Percentiles rank a stretch among this genome's conserved stretches.
Conservation (phyloP, 1,140 invertebrate species). For the Saccostrea echinata region DNA sequence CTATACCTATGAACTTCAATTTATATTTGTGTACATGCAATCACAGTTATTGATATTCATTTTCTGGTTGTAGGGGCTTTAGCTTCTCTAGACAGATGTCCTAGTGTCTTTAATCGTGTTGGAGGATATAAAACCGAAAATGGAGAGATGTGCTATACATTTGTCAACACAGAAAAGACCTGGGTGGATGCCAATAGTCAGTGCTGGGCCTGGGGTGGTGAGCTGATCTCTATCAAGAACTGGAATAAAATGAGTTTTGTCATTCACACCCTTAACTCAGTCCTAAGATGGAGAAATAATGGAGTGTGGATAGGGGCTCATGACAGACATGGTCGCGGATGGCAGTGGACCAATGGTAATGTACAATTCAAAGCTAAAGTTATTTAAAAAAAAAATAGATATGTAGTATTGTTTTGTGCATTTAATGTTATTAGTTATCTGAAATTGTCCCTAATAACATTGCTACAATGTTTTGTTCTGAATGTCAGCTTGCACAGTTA, state of each 20-base stretch:
- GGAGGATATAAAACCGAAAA: slow-evolving; percentile 13
- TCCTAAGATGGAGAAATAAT: slow-evolving; percentile 63
- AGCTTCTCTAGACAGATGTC: slow-evolving; percentile 30
- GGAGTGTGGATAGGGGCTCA: slow-evolving; percentile 70
- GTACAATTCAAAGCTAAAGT: neutral
- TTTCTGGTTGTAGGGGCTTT: neutral
- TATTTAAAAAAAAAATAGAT: no score
- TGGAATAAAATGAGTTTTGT: slow-evolving; percentile 65
- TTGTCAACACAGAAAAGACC: slow-evolving; percentile 64
- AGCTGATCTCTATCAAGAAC: slow-evolving; percentile 60
- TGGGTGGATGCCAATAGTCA: slow-evolving; percentile 61
- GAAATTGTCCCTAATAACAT: no score
- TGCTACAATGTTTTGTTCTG: no score
- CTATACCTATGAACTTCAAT: no score
- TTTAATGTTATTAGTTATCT: no score
- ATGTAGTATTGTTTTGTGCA: no score
- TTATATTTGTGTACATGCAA: no score
- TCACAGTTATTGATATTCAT: no score
- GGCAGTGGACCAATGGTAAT: slow-evolving; percentile 68
- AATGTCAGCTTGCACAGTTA: no score
- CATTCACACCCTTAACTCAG: slow-evolving; percentile 55
- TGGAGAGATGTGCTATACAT: slow-evolving; percentile 64
- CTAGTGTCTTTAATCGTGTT: neutral
- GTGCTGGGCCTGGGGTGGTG: slow-evolving; percentile 64
- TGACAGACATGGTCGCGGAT: slow-evolving; percentile 47